Evolutionary conservation across 2,888 invertebrate genomes (phyloP), one percentile per base, ranked within the genome.

Genomic region (Marronus borbonicus): DNA sequence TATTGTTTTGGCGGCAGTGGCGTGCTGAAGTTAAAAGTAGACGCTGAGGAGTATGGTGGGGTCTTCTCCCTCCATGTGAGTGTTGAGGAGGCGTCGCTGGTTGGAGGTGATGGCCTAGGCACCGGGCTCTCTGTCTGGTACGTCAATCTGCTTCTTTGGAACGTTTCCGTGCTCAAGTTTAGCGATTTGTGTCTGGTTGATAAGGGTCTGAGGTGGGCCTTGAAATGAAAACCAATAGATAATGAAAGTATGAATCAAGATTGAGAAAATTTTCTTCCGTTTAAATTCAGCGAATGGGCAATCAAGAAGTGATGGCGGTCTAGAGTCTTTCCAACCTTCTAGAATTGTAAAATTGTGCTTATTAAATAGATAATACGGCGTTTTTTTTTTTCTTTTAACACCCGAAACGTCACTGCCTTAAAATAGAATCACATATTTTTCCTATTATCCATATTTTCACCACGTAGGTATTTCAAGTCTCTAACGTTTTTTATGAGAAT

Each of bases 71-170:
- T 90, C 88, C 76, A 89, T 84, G 85, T 91, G 87, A 85, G 90
- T 82, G 80, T 87, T 1, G 90, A 89, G 81, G 90, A 90, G 62
- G 90, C 88, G 0, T 91, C 91, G 79, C 90, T 90, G 80, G 90
- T 89, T 17, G 89, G 88, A 78, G 89, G 86, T 70, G 84, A 80
- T 60, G 82, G 79, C 55, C 83, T 81, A 3, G 84, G 81, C 8
- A 84, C 39, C 3, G 85, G 84, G 76, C 83, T 84, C 36, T 87
- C 87, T 8, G 85, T 81, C 1, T 82, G 78, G 76, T 84, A 83
- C n/a, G 83, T 76, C 55, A 86, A 79, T 79, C 84, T 84, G 77
- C 82, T 82, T 17, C 81, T 78, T 55, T 83, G 81, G 78, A 84
- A 83, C 3, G 87, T 82, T 87, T 84, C 90, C 85, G 84, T 82